A percentile compares a stretch with the other conserved stretches of the same genome.
These are phyloP conservation scores for Myopa tessellatipennis DNA, from an alignment of 2,888 invertebrate species.

Conservation along the genomic window DNA sequence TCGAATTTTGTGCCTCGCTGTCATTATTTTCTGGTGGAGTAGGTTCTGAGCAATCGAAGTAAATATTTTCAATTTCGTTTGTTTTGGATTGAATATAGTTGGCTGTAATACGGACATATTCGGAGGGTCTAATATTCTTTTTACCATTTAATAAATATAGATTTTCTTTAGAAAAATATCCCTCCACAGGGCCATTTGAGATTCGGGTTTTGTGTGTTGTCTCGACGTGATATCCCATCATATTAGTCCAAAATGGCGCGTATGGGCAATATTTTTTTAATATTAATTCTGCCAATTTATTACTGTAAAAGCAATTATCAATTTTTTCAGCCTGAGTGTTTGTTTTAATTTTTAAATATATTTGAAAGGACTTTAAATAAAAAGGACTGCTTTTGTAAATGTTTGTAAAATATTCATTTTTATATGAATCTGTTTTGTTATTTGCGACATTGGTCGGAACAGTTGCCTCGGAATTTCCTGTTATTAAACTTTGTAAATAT, in stretches of 20 bases:
- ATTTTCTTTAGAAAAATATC: constrained; percentile 19
- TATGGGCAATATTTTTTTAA: constrained; percentile 13
- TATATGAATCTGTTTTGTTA: no score
- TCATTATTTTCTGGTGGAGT: not conserved
- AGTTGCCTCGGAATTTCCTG: not conserved
- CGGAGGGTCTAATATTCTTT: constrained; percentile 10
- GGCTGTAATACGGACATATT: constrained; percentile 17
- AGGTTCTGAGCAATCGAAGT: not conserved
- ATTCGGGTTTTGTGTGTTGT: constrained; percentile 16
- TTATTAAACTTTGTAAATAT: not conserved
- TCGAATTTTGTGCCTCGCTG: not conserved
- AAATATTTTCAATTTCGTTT: not conserved
- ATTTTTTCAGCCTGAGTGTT: not conserved
- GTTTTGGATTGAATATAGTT: not conserved
- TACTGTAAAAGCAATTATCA: not conserved
- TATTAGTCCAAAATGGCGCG: constrained; percentile 15
- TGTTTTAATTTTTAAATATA: not conserved
- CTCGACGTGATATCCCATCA: constrained; percentile 23
- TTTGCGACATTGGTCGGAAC: not conserved
- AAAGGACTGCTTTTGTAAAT: constrained; percentile 19
- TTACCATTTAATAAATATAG: not conserved
- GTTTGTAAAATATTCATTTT: not conserved
- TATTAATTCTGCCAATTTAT: not conserved
- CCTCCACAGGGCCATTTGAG: constrained; percentile 17
- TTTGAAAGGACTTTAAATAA: not conserved